Conservation (phyloP, 1,140 invertebrate genomes). For the Drosophila lacteicornis region DNA sequence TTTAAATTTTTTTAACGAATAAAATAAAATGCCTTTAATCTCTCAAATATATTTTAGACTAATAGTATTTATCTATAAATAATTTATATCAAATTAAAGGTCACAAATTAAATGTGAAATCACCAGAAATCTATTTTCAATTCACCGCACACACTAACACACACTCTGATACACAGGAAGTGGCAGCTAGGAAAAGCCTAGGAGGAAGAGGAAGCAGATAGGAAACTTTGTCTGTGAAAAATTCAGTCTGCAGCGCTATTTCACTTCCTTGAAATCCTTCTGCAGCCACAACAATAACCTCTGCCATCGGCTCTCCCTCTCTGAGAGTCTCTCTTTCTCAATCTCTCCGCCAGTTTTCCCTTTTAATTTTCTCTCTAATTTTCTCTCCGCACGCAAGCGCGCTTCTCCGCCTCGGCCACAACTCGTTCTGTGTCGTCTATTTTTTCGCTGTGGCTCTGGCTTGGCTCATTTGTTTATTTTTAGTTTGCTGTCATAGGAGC, state of each 20-base stretch:
- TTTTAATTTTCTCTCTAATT: slow-evolving; percentile 6
- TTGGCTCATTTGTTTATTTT: slow-evolving; percentile 82
- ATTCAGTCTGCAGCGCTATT: slow-evolving; percentile 80
- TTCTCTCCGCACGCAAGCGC: slow-evolving; percentile 49
- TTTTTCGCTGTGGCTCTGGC: slow-evolving; percentile 32
- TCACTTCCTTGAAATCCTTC: slow-evolving; percentile 81
- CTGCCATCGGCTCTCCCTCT: slow-evolving; percentile 10
- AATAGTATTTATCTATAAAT: background rate
- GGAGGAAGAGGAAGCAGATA: slow-evolving; percentile 34
- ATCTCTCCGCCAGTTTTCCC: slow-evolving; percentile 6
- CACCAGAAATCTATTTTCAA: slow-evolving; percentile 9
- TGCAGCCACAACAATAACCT: slow-evolving; percentile 54
- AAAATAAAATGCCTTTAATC: background rate
- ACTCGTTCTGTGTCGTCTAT: slow-evolving; percentile 33
- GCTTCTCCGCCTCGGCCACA: slow-evolving; percentile 22
- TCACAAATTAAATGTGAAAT: slow-evolving; percentile 27
- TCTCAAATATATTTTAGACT: background rate
- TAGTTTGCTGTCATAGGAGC: slow-evolving; percentile 72
- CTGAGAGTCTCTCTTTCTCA: slow-evolving; percentile 2
- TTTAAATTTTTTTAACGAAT: no score
- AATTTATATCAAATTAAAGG: background rate
- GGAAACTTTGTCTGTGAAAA: slow-evolving; percentile 65
- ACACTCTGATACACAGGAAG: slow-evolving; percentile 58
- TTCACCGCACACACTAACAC: slow-evolving; percentile 5
- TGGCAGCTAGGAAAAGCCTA: slow-evolving; percentile 53